A percentile compares a stretch with the other conserved stretches of the same genome.
phyloP scores from a whole-genome alignment of 1,140 invertebrate genomes.

The Sipha flava region DNA sequence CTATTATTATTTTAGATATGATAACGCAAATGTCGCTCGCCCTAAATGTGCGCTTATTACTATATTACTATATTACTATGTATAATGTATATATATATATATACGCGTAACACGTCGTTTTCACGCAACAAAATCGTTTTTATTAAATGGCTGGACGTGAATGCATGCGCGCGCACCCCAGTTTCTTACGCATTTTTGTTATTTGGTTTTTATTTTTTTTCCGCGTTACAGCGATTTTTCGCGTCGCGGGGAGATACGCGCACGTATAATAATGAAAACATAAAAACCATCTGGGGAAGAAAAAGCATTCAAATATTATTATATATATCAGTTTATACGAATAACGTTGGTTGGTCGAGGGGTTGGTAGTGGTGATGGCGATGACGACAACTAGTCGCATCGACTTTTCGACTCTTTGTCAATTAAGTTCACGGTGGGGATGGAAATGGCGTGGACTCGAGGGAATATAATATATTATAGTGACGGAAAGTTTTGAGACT shows the following conservation, averaged over 20 bases:
- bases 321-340: neutral
- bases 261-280: neutral
- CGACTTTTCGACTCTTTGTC: slow-evolving; percentile 10
- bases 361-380: neutral
- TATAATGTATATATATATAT: neutral
- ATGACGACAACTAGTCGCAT: neutral
- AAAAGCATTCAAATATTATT: neutral
- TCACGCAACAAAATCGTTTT: neutral
- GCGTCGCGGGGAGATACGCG: neutral
- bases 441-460: neutral
- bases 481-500: neutral
- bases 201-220: neutral
- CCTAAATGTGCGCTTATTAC: neutral
- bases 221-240: neutral
- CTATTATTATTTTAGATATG: slow-evolving; percentile 6
- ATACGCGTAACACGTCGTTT: too few species aligned
- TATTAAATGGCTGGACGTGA: neutral
- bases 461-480: too few species aligned
- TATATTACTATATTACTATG: too few species aligned
- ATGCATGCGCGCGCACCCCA: neutral
- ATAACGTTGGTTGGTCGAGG: neutral
- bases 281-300: slow-evolving; percentile 14
- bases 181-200: neutral
- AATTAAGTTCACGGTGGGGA: neutral
- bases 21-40: neutral